Conservation (phyloP, 2,797 vertebrate species). For the Rhyacichthys aspro region DNA sequence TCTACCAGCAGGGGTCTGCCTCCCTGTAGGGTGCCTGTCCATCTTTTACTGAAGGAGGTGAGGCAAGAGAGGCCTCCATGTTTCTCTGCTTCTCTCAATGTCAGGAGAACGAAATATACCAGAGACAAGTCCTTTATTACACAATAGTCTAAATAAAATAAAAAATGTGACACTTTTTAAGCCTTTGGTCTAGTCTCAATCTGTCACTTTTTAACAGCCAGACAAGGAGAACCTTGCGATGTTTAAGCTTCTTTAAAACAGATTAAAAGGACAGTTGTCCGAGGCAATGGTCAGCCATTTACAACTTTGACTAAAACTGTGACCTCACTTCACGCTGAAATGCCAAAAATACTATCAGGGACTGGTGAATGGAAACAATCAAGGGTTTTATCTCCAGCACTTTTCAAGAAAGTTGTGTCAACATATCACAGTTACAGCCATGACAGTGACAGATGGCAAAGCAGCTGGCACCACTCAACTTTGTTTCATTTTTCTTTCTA, state of each 20-base stretch:
- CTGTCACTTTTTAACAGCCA: not conserved
- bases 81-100: conserved; percentile 41
- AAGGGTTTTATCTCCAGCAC: conserved; percentile 72
- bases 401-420: conserved; percentile 78
- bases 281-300: conserved; percentile 27
- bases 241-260: conserved; percentile 12
- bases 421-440: conserved; percentile 76
- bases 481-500: conserved; percentile 71
- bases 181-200: conserved; percentile 1
- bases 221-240: conserved; percentile 8
- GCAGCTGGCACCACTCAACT: conserved; percentile 82
- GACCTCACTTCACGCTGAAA: conserved; percentile 38
- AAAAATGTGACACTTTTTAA: conserved; percentile 6
- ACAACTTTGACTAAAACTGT: conserved; percentile 37
- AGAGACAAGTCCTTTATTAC: not conserved
- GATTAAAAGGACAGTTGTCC: conserved; percentile 1
- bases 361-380: conserved; percentile 72
- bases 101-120: conserved; percentile 8
- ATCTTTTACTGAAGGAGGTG: conserved; percentile 55
- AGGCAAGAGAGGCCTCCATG: conserved; percentile 42
- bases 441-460: conserved; percentile 85
- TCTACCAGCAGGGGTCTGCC: conserved; percentile 65
- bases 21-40: conserved; percentile 53
- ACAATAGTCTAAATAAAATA: conserved; percentile 30
- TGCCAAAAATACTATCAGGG: conserved; percentile 48